Evolutionary conservation across 2,797 vertebrate species (phyloP).

Genomic region (Pangasius sanitwongsei): DNA sequence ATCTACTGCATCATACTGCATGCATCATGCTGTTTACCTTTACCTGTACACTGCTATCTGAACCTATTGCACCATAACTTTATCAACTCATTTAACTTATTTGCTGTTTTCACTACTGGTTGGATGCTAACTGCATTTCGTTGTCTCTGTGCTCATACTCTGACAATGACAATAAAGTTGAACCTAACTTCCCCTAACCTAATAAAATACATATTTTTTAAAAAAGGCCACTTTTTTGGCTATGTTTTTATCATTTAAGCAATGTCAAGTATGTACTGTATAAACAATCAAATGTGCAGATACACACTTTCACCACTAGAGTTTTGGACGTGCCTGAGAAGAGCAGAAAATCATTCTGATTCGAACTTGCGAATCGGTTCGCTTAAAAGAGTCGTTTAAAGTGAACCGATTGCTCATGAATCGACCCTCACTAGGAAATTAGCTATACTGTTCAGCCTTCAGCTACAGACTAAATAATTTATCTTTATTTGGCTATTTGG

Average conservation of each 20-base stretch:
- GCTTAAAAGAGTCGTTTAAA: not conserved
- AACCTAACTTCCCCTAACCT: no score
- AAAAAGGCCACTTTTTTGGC: no score
- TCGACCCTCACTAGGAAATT: not conserved
- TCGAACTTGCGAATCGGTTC: not conserved
- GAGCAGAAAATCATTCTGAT: not conserved
- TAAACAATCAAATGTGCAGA: not conserved
- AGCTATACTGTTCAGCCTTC: not conserved
- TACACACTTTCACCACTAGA: not conserved
- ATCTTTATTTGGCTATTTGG: not conserved
- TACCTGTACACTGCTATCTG: no score
- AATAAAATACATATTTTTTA: no score
- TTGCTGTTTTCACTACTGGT: no score
- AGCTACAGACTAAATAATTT: not conserved
- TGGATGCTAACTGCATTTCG: no score
- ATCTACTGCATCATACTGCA: no score
- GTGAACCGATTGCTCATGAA: not conserved
- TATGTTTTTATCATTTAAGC: not conserved
- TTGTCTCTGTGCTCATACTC: no score
- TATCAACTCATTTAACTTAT: no score
- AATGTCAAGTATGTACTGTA: not conserved
- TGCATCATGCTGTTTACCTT: no score
- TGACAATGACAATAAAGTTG: no score
- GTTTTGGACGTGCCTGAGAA: not conserved
- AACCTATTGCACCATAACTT: no score